Conservation (phyloP, 2,888 invertebrate genomes). For the Leistus spinibarbis region DNA sequence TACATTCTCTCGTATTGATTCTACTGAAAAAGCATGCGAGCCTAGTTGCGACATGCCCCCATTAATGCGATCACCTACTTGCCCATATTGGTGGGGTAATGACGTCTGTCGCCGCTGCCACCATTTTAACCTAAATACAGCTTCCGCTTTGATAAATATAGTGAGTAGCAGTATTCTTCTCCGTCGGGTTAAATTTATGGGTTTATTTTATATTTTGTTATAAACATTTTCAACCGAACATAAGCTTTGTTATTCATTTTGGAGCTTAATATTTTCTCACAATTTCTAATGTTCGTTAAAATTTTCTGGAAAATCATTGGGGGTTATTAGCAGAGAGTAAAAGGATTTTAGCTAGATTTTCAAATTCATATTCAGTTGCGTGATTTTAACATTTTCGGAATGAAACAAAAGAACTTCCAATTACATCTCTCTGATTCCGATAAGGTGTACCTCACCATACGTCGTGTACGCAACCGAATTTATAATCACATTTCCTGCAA, state of each 20-base stretch:
- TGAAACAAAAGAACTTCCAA: too few relatives aligned
- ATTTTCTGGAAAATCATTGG: too few relatives aligned
- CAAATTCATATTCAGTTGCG: too few relatives aligned
- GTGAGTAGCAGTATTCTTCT: constrained; percentile 12
- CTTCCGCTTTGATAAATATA: constrained; percentile 19
- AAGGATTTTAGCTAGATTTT: too few relatives aligned
- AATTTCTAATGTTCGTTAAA: background rate
- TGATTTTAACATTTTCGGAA: too few relatives aligned
- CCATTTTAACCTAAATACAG: background rate
- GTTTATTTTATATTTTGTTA: background rate
- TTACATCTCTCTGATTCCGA: too few relatives aligned
- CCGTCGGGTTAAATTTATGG: background rate
- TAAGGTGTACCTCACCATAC: too few relatives aligned
- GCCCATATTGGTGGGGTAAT: background rate
- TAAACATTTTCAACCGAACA: background rate
- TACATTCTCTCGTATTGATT: constrained; percentile 27
- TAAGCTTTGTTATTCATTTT: too few relatives aligned
- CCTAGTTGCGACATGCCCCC: background rate
- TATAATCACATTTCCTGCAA: too few relatives aligned
- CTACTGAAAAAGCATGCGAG: background rate
- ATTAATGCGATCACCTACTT: background rate
- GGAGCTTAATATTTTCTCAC: too few relatives aligned
- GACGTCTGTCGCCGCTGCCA: background rate
- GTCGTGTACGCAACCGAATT: too few relatives aligned
- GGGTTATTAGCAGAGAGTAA: too few relatives aligned